Base-by-base conservation (phyloP, 2,797 vertebrate species). In the Aulostomus chinensis region DNA sequence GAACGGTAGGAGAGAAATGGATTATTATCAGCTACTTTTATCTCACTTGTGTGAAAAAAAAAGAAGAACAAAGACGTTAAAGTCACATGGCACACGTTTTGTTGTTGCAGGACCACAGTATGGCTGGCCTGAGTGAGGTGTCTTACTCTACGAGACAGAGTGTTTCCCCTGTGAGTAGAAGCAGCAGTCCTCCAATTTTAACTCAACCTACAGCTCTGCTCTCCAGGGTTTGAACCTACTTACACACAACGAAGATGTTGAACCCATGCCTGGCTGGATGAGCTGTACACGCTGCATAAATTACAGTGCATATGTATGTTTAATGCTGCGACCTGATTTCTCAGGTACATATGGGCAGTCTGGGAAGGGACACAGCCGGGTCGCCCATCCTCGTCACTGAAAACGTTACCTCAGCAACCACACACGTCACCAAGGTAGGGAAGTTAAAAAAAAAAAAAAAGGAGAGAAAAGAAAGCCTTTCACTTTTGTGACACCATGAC, bases 341-440 rank as follows among this genome's bases (percentile, higher is more conserved):
- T 56, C 60, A 92, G 91, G 89, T 92, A 33, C 91, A 90, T 34
- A 76, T 88, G 41, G 68, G 86, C 37, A 81, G 83, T 62, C 71
- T 90, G 33, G 82, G 83, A 14, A 89, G 88, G 82, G 91, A 92
- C 34, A 42, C 79, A 2, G 52, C 89, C 1, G 82, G 86, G 12
- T 91, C 88, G 1, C 89, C 90, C 35, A 77, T 92, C 43, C 84
- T 91, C 4, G 77, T 89, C 31, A 80, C 95, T 2, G 97, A 99
- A 92, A 98, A 94, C 2, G 94, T 99, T 79, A 96, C 97, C 68
- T 96, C 96, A 47, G 97, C 96, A 55, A 99, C 96, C 84, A 99
- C 97, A 57, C 96, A 99, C 0, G 94, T 99, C 76, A 94, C 95
- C 67, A 99, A 98, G 95, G 97, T 99, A 90, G 85, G 83, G 73